phyloP scores from a whole-genome alignment of 1,140 invertebrate genomes.

The Lanistes nyassanus region DNA sequence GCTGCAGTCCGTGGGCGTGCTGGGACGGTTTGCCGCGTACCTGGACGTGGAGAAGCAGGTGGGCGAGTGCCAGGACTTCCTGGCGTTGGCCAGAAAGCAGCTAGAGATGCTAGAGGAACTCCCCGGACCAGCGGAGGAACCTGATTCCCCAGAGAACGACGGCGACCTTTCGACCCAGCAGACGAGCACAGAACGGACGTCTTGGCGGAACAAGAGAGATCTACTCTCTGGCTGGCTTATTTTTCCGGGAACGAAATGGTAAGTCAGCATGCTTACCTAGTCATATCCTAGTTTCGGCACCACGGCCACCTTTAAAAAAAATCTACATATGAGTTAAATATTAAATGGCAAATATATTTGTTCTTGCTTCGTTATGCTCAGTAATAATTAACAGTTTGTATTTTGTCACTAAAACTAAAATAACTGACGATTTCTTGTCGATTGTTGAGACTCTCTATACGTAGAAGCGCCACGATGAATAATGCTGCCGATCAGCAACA shows the following conservation, averaged over 20 bases:
- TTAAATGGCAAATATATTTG: too few relatives aligned
- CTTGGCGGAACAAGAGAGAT: conserved; percentile 21
- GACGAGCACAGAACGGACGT: neutral
- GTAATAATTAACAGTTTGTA: too few relatives aligned
- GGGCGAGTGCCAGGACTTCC: conserved; percentile 23
- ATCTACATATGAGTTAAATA: too few relatives aligned
- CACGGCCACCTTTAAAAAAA: too few relatives aligned
- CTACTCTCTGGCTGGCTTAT: conserved; percentile 40
- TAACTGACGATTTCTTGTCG: too few relatives aligned
- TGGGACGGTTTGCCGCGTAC: conserved; percentile 15
- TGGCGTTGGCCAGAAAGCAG: conserved; percentile 2
- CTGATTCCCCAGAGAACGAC: neutral
- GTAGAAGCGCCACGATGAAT: too few relatives aligned
- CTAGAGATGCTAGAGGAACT: conserved; percentile 1
- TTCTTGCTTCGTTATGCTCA: too few relatives aligned
- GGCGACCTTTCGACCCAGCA: neutral
- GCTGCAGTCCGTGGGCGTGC: neutral
- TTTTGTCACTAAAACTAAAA: too few relatives aligned
- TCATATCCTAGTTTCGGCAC: too few relatives aligned
- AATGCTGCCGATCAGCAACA: too few relatives aligned
- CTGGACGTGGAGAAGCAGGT: conserved; percentile 11
- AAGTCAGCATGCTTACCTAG: conserved; percentile 60
- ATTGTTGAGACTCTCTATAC: too few relatives aligned
- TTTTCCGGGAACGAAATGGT: conserved; percentile 71
- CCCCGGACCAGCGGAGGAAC: neutral